Conservation (phyloP, 2,797 vertebrate genomes). For the Parotocinclus haroldoi region DNA sequence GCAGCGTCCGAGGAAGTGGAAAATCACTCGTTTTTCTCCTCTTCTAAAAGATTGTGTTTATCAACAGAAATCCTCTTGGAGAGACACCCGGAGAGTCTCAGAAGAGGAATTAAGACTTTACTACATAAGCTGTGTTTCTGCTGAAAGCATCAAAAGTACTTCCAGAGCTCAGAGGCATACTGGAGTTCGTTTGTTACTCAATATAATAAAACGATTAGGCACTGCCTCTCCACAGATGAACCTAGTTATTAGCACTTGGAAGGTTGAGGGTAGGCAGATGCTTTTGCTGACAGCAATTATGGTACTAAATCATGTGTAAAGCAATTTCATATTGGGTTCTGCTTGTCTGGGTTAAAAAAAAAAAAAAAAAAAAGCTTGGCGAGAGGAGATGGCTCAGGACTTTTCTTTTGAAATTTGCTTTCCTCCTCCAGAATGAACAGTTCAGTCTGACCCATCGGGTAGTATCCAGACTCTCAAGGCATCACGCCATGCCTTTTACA, state of each 20-base stretch:
- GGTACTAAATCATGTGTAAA: background rate
- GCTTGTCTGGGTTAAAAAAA: no score
- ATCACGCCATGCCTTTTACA: no score
- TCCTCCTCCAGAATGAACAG: no score
- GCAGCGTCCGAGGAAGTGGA: background rate
- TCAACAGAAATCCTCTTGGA: constrained; percentile 1
- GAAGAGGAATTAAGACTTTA: constrained; percentile 14
- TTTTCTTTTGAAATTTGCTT: no score
- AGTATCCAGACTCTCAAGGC: no score
- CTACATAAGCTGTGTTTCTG: constrained; percentile 3
- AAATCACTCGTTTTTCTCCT: constrained; percentile 13
- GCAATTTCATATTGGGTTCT: no score
- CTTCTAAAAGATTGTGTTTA: constrained; percentile 16
- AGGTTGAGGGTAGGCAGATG: constrained; percentile 10
- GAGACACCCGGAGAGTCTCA: background rate
- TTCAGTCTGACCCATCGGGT: no score
- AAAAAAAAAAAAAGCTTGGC: no score
- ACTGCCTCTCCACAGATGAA: constrained; percentile 27
- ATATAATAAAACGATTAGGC: constrained; percentile 31
- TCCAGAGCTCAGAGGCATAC: constrained; percentile 2
- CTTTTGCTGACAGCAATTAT: constrained; percentile 36
- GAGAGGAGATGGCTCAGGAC: no score
- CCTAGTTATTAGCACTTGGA: constrained; percentile 13
- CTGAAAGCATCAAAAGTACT: constrained; percentile 16
- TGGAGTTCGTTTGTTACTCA: constrained; percentile 23